A percentile compares a stretch with the other conserved stretches of the same genome.
Conservation (phyloP, 2,888 invertebrate genomes). For the Ennomos quercinarius region DNA sequence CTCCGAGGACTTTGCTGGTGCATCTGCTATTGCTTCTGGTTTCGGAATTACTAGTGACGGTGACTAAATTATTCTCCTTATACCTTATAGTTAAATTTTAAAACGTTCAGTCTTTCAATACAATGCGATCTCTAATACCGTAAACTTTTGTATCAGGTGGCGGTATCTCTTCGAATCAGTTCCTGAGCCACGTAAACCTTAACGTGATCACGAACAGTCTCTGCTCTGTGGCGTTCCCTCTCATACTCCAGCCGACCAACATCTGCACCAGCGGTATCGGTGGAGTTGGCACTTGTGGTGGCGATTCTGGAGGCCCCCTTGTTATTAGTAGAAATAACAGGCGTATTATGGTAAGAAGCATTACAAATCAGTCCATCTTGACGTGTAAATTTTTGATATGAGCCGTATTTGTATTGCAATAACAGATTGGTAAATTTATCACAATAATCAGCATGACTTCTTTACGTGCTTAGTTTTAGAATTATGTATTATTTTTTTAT, state of each 20-base stretch:
- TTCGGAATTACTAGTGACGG: conserved; percentile 55
- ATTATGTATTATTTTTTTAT: too few relatives aligned
- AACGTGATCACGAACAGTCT: conserved; percentile 52
- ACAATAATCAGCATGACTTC: too few relatives aligned
- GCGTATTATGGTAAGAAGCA: conserved; percentile 52
- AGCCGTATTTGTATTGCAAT: too few relatives aligned
- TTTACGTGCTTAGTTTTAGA: too few relatives aligned
- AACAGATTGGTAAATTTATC: too few relatives aligned
- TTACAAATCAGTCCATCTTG: neutral
- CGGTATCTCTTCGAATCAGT: conserved; percentile 38
- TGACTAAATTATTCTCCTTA: conserved; percentile 30
- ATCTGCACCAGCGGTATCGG: conserved; percentile 60
- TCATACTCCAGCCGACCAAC: conserved; percentile 51
- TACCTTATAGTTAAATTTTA: too few relatives aligned
- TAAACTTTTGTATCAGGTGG: conserved; percentile 33
- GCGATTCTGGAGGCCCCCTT: conserved; percentile 73
- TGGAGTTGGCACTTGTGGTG: conserved; percentile 53
- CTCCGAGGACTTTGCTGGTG: conserved; percentile 48
- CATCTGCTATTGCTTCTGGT: conserved; percentile 58
- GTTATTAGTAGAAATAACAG: conserved; percentile 43
- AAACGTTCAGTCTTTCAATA: too few relatives aligned
- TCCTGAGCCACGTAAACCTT: conserved; percentile 48
- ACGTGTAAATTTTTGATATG: too few relatives aligned
- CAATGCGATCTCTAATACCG: too few relatives aligned
- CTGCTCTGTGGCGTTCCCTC: conserved; percentile 50